Evolutionary conservation across 2,888 invertebrate genomes (phyloP).

Genomic region (Hyalella azteca): DNA sequence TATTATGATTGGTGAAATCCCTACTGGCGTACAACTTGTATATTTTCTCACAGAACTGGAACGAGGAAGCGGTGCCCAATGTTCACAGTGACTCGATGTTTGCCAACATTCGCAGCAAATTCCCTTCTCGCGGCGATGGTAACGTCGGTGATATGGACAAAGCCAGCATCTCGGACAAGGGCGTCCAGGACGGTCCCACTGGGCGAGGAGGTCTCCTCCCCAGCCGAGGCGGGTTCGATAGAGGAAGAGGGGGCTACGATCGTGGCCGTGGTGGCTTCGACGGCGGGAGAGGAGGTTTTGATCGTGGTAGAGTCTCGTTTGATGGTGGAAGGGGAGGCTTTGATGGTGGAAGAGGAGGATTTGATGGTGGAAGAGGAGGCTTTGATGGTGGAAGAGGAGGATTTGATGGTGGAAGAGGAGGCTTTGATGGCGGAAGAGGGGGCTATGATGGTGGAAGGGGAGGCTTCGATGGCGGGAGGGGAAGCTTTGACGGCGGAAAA

Average conservation of each 20-base stretch:
- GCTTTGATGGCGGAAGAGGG: constrained; percentile 57
- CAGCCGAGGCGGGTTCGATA: not conserved
- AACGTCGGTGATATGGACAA: not conserved
- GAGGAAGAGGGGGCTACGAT: not conserved
- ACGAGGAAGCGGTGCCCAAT: constrained; percentile 85
- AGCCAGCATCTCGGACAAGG: not conserved
- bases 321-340: constrained; percentile 2
- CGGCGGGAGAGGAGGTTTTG: not conserved
- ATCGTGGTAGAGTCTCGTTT: not conserved
- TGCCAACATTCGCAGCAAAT: not conserved
- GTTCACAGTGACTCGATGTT: constrained; percentile 53
- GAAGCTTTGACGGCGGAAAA: constrained; percentile 57
- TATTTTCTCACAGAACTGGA: constrained; percentile 74
- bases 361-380: constrained; percentile 12
- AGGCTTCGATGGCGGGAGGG: constrained; percentile 41
- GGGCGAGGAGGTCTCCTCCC: not conserved
- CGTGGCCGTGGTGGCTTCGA: constrained; percentile 11
- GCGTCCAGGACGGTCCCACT: not conserved
- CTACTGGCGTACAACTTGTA: no score
- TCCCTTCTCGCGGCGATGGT: not conserved
- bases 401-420: constrained; percentile 43
- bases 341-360: not conserved
- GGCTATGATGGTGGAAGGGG: constrained; percentile 41
- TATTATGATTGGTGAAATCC: no score
- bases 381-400: constrained; percentile 2